phyloP scores from a whole-genome alignment of 2,888 invertebrate species.

The Oscheius onirici region DNA sequence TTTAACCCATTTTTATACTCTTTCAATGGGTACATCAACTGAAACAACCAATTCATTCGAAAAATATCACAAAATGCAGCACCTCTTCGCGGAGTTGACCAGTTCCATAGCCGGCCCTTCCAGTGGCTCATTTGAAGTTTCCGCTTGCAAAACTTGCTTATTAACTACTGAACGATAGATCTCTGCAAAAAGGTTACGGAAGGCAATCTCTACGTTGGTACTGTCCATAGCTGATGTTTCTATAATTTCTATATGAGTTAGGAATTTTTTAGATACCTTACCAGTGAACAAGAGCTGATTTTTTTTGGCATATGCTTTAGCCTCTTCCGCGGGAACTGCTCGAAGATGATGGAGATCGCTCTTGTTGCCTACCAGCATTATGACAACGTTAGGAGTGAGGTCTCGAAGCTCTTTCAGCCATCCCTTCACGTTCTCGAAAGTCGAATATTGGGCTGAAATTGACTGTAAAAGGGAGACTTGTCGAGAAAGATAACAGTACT shows the following conservation, averaged over 20 bases:
- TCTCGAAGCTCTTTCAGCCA: constrained; percentile 22
- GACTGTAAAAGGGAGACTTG: too few species aligned
- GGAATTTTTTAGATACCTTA: background rate
- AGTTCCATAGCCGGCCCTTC: background rate
- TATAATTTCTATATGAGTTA: background rate
- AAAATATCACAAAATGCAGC: background rate
- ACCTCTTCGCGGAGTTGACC: constrained; percentile 14
- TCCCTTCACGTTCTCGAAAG: constrained; percentile 20
- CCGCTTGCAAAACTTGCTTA: constrained; percentile 16
- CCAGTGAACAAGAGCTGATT: constrained; percentile 23
- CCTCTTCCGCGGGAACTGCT: constrained; percentile 25
- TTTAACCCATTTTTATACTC: too few species aligned
- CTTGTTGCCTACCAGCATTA: constrained; percentile 20
- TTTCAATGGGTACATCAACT: too few species aligned
- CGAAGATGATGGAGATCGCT: constrained; percentile 18
- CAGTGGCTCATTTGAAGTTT: background rate
- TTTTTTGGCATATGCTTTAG: constrained; percentile 15
- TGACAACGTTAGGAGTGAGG: constrained; percentile 21
- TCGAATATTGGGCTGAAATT: constrained; percentile 18
- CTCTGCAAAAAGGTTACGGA: constrained; percentile 18
- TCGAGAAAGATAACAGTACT: too few species aligned
- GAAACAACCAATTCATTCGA: too few species aligned
- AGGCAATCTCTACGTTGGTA: constrained; percentile 23
- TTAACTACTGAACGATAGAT: constrained; percentile 19
- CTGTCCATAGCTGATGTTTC: constrained; percentile 27